phyloP scores from a whole-genome alignment of 2,888 invertebrate species.

The Orchestes rusci region DNA sequence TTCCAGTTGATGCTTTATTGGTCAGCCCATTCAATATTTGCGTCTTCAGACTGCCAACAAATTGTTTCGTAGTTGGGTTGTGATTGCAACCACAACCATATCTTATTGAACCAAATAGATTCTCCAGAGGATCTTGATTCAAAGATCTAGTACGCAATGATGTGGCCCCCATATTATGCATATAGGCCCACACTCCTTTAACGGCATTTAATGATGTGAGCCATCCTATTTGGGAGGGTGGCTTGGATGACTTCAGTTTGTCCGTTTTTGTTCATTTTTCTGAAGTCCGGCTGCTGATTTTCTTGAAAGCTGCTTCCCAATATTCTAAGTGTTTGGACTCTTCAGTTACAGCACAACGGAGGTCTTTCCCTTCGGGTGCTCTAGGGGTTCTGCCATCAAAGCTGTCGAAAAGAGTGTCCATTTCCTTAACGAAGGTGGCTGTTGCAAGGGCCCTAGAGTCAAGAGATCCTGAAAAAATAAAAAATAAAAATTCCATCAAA shows the following conservation, averaged over 20 bases:
- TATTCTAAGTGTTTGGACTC: constrained; percentile 15
- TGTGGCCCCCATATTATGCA: background rate
- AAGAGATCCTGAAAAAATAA: constrained; percentile 3
- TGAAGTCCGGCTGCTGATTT: constrained; percentile 9
- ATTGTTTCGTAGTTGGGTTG: constrained; percentile 15
- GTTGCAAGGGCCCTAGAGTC: constrained; percentile 16
- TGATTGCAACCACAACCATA: constrained; percentile 18
- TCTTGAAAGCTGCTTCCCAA: constrained; percentile 14
- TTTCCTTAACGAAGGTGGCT: constrained; percentile 22
- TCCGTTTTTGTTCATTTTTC: constrained; percentile 11
- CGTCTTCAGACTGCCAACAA: constrained; percentile 17
- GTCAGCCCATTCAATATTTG: constrained; percentile 19
- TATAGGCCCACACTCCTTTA: constrained; percentile 11
- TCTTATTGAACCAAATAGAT: constrained; percentile 15
- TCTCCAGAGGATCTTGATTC: constrained; percentile 11
- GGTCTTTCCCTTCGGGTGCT: constrained; percentile 17
- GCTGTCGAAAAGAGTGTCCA: constrained; percentile 30
- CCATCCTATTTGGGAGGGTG: constrained; percentile 26
- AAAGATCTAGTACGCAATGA: constrained; percentile 1
- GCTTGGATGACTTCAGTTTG: constrained; percentile 9
- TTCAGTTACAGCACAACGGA: constrained; percentile 18
- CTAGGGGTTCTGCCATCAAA: constrained; percentile 19
- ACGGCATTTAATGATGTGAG: constrained; percentile 16
- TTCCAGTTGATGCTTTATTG: too few relatives aligned
- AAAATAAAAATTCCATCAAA: background rate